phyloP scores from a whole-genome alignment of 2,797 vertebrate genomes.

The Lerista edwardsae region DNA sequence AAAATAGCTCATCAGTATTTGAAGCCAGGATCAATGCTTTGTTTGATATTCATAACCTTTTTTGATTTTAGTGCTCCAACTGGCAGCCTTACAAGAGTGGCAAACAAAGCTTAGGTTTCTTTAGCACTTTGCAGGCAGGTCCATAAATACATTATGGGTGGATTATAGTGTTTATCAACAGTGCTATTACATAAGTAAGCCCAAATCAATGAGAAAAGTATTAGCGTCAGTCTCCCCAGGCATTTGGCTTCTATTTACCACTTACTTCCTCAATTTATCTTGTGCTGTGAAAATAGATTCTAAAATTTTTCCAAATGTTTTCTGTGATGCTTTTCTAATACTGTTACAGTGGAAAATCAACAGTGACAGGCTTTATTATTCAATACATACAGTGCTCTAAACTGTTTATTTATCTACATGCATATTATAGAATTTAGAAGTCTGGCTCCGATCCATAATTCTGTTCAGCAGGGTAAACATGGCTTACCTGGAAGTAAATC shows the following conservation, averaged over 20 bases:
- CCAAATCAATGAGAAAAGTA: slow-evolving; percentile 46
- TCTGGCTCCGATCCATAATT: neutral
- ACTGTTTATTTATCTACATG: neutral
- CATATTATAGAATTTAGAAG: neutral
- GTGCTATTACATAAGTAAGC: slow-evolving; percentile 56
- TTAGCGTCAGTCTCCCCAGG: slow-evolving; percentile 35
- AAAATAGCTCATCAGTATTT: slow-evolving; percentile 72
- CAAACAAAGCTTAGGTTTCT: slow-evolving; percentile 65
- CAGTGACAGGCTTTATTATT: neutral
- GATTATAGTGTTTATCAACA: slow-evolving; percentile 57
- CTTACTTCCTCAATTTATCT: slow-evolving; percentile 47
- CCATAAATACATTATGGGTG: slow-evolving; percentile 62
- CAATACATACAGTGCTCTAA: neutral
- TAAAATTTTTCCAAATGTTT: slow-evolving; percentile 42
- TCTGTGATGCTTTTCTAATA: slow-evolving; percentile 43
- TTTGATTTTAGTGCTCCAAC: slow-evolving; percentile 68
- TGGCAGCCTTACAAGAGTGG: slow-evolving; percentile 71
- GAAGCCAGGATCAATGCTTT: slow-evolving; percentile 69
- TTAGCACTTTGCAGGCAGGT: slow-evolving; percentile 60
- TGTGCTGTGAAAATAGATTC: slow-evolving; percentile 29
- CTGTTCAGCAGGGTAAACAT: neutral
- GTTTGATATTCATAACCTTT: slow-evolving; percentile 65
- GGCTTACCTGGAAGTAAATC: neutral
- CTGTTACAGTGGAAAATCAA: slow-evolving; percentile 1
- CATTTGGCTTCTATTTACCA: slow-evolving; percentile 44